Evolutionary conservation across 2,113 vertebrate species (phyloP), one percentile per base, ranked within the genome.

Genomic region (Tupaia chinensis): DNA sequence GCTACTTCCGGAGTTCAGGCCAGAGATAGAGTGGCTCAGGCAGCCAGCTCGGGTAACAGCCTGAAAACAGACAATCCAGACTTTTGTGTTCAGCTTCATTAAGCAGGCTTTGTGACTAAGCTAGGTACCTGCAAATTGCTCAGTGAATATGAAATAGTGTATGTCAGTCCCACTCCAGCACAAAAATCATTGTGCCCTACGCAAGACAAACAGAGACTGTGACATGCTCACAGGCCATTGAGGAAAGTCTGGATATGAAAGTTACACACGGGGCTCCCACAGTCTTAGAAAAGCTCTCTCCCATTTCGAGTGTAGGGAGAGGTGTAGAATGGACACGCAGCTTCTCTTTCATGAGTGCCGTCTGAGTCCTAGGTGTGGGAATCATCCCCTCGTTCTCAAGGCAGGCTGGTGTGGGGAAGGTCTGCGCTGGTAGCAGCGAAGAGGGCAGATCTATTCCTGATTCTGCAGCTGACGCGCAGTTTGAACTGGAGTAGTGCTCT

Each of bases 71-170:
- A 87, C 63, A 70, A 27, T 70, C 73, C 89, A 97, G 91, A 79
- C 70, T 95, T 95, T 27, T n/a, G 2, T 78, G 85, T 84, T 97
- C 81, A 65, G 61, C 85, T 84, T 94, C 85, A 81, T 95, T 95
- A 95, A 94, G 53, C 91, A 95, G 68, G 77, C 72, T 72, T 90
- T 12, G 14, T 58, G 61, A 83, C 58, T 86, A 82, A 78, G 44
- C 74, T 70, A 70, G 83, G 32, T 63, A 76, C 70, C 87, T 93
- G 88, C 44, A 80, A 87, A 93, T 65, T 93, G 72, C 88, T 79
- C 61, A 53, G 27, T 68, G 93, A 95, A 96, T 93, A 85, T 80
- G 83, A 87, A 93, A 85, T 68, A 91, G 63, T 65, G 90, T 82
- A 56, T n/a, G 7, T 84, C 60, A 72, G 89, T 85, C 58, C 66